Percentiles rank a stretch among this genome's conserved stretches.
Conservation (phyloP, 1,140 invertebrate species). For the Trichonephila inaurata region DNA sequence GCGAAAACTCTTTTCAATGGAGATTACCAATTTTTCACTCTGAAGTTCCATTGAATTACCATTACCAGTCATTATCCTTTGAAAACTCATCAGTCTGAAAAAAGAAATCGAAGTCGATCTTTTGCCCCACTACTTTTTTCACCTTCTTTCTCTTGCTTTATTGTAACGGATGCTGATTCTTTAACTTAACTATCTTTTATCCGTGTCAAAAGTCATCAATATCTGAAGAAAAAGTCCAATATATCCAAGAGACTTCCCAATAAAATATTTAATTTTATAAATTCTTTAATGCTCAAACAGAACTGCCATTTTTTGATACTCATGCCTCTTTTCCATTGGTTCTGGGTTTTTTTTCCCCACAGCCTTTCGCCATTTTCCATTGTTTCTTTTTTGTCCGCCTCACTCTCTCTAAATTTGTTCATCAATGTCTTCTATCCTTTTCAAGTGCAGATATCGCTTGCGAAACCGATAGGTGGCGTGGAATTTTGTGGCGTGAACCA, state of each 20-base stretch:
- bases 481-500: slow-evolving; percentile 10
- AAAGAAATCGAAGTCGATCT: not conserved
- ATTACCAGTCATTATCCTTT: not conserved
- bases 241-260: too few relatives aligned
- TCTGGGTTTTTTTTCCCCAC: not conserved
- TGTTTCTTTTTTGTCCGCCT: not conserved
- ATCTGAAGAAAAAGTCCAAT: not conserved
- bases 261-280: not conserved
- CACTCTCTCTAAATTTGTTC: slow-evolving; percentile 16
- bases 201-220: not conserved
- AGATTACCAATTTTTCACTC: not conserved
- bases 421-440: slow-evolving; percentile 40
- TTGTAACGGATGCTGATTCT: not conserved
- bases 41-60: not conserved
- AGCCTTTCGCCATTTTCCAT: not conserved
- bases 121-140: not conserved
- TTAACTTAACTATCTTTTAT: not conserved
- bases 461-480: slow-evolving; percentile 48
- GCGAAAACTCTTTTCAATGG: not conserved
- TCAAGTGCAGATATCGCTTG: slow-evolving; percentile 33
- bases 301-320: slow-evolving; percentile 3
- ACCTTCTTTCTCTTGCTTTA: not conserved
- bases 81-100: not conserved
- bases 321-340: not conserved
- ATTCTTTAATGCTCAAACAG: not conserved